Evolutionary conservation across 2,797 vertebrate species (phyloP).

Genomic region (Tiaroga cobitis): DNA sequence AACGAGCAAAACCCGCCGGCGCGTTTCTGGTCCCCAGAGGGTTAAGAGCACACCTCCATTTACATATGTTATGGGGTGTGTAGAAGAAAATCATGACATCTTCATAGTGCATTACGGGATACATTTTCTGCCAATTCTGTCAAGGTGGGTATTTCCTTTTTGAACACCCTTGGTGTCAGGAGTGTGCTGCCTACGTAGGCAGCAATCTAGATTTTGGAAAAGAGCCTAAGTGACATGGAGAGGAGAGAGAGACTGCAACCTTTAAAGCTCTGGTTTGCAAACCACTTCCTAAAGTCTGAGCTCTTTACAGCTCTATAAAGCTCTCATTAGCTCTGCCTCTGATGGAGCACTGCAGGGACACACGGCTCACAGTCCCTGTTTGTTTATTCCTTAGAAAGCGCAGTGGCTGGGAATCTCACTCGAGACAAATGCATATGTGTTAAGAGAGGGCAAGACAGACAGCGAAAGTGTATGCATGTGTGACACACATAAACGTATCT

Average conservation of each 20-base stretch:
- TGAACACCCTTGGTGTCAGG: not conserved
- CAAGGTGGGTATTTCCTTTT: not conserved
- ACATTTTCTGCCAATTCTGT: not conserved
- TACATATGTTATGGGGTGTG: not conserved
- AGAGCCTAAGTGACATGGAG: constrained; percentile 20
- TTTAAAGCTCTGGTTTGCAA: constrained; percentile 62
- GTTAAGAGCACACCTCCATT: not conserved
- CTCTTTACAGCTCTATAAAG: constrained; percentile 65
- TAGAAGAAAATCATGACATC: not conserved
- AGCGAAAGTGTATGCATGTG: constrained; percentile 26
- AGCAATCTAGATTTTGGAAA: constrained; percentile 3
- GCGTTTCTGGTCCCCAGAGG: too few relatives aligned
- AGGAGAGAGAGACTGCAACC: constrained; percentile 17
- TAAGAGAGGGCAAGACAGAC: not conserved
- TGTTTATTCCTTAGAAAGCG: constrained; percentile 61
- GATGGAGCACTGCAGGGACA: constrained; percentile 55
- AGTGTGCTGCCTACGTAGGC: constrained; percentile 1
- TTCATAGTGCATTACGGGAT: not conserved
- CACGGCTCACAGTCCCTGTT: constrained; percentile 46
- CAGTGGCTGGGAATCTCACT: constrained; percentile 41
- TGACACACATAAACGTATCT: constrained; percentile 23
- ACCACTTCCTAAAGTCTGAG: constrained; percentile 66
- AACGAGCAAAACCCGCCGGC: too few relatives aligned
- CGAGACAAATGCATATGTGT: constrained; percentile 9
- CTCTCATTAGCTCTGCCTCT: constrained; percentile 59